Base-by-base conservation (phyloP, 2,797 vertebrate genomes). In the Phrynocephalus guinanensis region DNA sequence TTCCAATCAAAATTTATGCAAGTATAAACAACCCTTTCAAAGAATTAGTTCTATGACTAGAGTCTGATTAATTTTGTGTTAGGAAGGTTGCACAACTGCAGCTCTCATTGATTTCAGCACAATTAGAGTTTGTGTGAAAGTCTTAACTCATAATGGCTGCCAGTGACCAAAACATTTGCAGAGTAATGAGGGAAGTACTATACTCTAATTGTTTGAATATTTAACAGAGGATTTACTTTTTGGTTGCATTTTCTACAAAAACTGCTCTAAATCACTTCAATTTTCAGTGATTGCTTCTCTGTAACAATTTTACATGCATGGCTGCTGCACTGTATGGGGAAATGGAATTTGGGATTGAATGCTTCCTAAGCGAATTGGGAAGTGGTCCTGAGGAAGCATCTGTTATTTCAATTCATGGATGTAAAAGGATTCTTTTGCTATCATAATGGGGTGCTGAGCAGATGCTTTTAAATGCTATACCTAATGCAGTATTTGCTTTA, bases 331-430 rank as follows among this genome's bases (percentile, higher is more conserved):
- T 93, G 87, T 79, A 90, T 91, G 77, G 79, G 76, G 95, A 93
- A 94, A 86, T 72, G 84, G 90, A 95, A 94, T 92, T 86, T 90
- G 93, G 92, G 90, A 92, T 82, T 93, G 90, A 85, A 71, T 95
- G 92, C 94, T 96, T 95, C 94, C 91, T 94, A 95, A 95, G 94
- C 90, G 94, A 95, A 92, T 2, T 90, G 93, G 89, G 93, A 95
- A 95, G 92, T 22, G 95, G 91, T 95, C 92, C 81, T 93, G 90
- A 95, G 92, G 88, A 96, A 95, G 95, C 95, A 96, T 95, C 95
- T 96, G 94, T 90, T 94, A 73, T 88, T 95, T 92, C 88, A 87
- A 9, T 94, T 90, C 92, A 92, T 85, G 93, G 94, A 91, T 6
- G 82, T 94, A 94, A 95, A 96, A 94, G 88, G 84, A 86, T 92